Base-by-base conservation (phyloP, 2,113 vertebrate species). In the Platichthys flesus region DNA sequence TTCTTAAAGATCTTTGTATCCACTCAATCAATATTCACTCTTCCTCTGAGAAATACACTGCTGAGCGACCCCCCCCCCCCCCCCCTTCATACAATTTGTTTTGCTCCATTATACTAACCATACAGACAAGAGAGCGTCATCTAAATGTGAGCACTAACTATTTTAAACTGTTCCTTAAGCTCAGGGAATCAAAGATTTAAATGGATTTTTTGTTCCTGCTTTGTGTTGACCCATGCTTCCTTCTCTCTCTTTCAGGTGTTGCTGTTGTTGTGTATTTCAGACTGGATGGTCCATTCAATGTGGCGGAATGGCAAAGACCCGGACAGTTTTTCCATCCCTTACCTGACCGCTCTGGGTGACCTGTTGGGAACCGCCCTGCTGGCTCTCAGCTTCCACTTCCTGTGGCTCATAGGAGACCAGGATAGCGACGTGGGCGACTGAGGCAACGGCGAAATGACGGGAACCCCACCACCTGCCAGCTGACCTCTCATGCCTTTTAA, bases 201-300 rank as follows among this genome's bases (percentile, higher is more conserved):
- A 9, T 37, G 9, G 9, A 37, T 37, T 9, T 37, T 37, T 37
- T 9, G 35, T 37, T 9, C 35, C 45, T n/a, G 5, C 20, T 52
- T 14, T 52, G 16, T 52, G 3, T 51, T 7, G 18, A 18, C 18
- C 5, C 15, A 51, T 54, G 31, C 31, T 31, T 31, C 31, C 31
- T 13, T 15, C 26, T 35, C 5, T 45, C n/a, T 60, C 14, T n/a
- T 1, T 12, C 66, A 99, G 98, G 98, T 99, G 54, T 94, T 98
- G 62, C 93, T 95, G 77, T 81, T 99, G 87, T 78, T 99, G 79
- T 97, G 95, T 79, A 96, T 98, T 45, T 94, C 97, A 12, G 97
- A 98, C 94, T 98, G 97, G 97, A 98, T 99, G 97, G 98, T 99
- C 13, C 96, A 96, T 58, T 96, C 95, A 74, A 97, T 99, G 94